phyloP scores from a whole-genome alignment of 2,888 invertebrate species.

The Harpagoxenus sublaevis region DNA sequence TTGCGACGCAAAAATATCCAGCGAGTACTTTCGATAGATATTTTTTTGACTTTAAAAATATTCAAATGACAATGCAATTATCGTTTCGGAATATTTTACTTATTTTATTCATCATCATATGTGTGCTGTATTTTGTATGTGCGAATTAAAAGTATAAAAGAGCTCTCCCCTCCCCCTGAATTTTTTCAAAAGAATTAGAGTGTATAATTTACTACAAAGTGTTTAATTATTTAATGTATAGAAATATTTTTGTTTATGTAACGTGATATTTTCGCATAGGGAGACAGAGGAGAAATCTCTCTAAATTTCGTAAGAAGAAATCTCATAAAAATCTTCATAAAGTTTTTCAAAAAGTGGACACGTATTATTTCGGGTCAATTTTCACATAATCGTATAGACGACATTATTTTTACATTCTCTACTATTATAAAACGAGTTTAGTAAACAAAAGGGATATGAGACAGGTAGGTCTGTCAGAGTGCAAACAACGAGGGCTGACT shows the following conservation, averaged over 20 bases:
- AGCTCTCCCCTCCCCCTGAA: no score
- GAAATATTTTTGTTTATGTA: neutral
- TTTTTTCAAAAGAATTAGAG: neutral
- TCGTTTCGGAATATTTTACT: neutral
- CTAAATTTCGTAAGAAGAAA: neutral
- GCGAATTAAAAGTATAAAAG: neutral
- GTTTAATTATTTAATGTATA: neutral
- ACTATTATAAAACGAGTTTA: slow-evolving; percentile 75
- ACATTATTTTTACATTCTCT: slow-evolving; percentile 77
- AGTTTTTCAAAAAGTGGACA: slow-evolving; percentile 45
- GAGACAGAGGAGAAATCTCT: neutral
- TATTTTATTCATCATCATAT: neutral
- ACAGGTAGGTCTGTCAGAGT: slow-evolving; percentile 48
- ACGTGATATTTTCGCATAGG: neutral
- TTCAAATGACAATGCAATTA: neutral
- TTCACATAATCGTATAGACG: slow-evolving; percentile 73
- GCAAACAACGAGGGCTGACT: slow-evolving; percentile 56
- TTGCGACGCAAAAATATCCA: slow-evolving; percentile 19
- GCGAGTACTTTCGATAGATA: neutral
- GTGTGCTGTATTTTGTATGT: neutral
- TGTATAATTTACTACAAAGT: neutral
- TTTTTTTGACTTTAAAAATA: neutral
- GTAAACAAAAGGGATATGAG: slow-evolving; percentile 58
- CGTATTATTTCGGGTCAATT: slow-evolving; percentile 74
- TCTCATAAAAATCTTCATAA: neutral